phyloP scores from a whole-genome alignment of 2,113 vertebrate genomes.

The Brachypodius melanocephalos region DNA sequence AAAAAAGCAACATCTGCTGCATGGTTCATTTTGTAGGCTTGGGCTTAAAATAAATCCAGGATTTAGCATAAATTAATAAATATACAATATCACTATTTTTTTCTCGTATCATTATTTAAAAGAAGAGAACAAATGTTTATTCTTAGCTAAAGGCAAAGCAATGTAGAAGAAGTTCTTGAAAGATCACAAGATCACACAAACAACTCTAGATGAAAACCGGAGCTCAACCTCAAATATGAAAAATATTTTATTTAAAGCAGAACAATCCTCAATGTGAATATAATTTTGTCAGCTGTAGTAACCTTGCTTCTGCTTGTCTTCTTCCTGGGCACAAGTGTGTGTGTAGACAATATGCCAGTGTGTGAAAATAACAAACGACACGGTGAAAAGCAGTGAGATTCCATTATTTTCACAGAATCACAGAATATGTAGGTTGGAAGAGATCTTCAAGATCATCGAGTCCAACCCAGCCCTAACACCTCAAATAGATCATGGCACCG shows the following conservation, averaged over 20 bases:
- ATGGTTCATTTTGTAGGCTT: not conserved
- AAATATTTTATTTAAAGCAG: not conserved
- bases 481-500: no score
- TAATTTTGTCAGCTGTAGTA: not conserved
- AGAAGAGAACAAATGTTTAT: not conserved
- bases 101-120: not conserved
- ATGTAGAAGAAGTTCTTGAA: not conserved
- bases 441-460: no score
- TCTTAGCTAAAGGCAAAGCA: not conserved
- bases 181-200: not conserved
- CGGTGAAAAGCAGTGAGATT: rapidly evolving
- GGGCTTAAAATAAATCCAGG: not conserved
- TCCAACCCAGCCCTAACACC: no score
- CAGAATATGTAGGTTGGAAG: no score
- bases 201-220: not conserved
- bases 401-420: no score
- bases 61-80: not conserved
- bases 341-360: not conserved
- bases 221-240: not conserved
- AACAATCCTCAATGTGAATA: not conserved
- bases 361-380: not conserved
- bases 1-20: not conserved
- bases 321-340: not conserved
- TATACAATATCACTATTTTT: not conserved
- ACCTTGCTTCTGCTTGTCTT: not conserved